phyloP scores from a whole-genome alignment of 23 tunicate species.

The Aplidium turbinatum region DNA sequence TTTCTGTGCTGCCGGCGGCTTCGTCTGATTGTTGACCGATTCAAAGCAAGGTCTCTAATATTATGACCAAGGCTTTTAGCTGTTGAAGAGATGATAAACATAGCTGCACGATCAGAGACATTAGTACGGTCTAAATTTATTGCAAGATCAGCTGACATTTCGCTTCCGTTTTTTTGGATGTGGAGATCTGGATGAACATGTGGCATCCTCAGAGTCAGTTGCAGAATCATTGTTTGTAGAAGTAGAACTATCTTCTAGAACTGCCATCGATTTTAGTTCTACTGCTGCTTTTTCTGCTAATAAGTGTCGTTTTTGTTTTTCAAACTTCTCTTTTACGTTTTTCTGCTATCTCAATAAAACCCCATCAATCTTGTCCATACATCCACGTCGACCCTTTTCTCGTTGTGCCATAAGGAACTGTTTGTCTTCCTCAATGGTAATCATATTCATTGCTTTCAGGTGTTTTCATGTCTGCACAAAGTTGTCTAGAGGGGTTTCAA shows the following conservation, averaged over 20 bases:
- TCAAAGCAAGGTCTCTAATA: background rate
- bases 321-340: background rate
- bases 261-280: background rate
- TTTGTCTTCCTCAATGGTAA: no score
- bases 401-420: constrained; percentile 8
- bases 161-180: no score
- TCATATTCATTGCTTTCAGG: constrained; percentile 1
- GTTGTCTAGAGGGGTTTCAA: no score
- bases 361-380: constrained; percentile 9
- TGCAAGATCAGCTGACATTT: constrained; percentile 10
- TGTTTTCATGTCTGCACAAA: no score
- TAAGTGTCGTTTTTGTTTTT: no score
- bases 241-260: constrained; percentile 14
- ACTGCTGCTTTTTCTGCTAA: background rate
- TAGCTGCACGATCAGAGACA: constrained; percentile 19
- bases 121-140: constrained; percentile 5
- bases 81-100: constrained; percentile 6
- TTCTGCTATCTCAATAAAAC: constrained; percentile 5
- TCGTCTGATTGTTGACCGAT: constrained; percentile 11
- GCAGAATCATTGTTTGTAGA: constrained; percentile 5
- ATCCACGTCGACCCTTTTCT: constrained; percentile 16
- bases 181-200: no score
- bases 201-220: constrained; percentile 1
- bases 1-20: constrained; percentile 10
- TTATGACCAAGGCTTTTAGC: background rate